Evolutionary conservation across 2,113 vertebrate genomes (phyloP), one percentile per base, ranked within the genome.

Genomic region (Nesogale talazaci): DNA sequence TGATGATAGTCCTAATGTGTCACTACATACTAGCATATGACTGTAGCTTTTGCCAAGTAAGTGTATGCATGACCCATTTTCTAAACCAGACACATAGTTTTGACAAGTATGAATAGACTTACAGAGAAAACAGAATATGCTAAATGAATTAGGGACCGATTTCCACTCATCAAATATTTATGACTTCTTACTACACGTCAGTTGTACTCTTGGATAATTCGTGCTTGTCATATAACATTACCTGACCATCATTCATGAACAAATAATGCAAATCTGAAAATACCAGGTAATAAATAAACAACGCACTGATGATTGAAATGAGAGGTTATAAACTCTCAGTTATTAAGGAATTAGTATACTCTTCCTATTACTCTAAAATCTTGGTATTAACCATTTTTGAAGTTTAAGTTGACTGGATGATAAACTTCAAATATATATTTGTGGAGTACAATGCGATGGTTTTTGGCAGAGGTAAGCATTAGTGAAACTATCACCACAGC

Each of bases 91-190:
- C 9, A 72, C 10, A 83, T 4, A 70, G 40, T 79, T 70, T 78
- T 63, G 16, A 72, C 27, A 94, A 78, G n/a, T 29, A 25, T 42
- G 74, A 42, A 83, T n/a, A 36, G 19, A 91, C 61, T 56, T 83
- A 40, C 34, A 2, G 56, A 76, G 25, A 42, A 75, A 40, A 76
- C 8, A 40, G n/a, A 27, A 74, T 29, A 25, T 29, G 46, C 1
- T 57, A 78, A 78, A 40, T 83, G 11, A 91, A 91, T 42, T 65
- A 72, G 17, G 17, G 34, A 46, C 22, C 69, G 59, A 69, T 76
- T 88, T 77, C 72, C 27, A 83, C 52, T 70, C 46, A 34, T 36
- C 83, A 42, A 85, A 65, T 86, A 86, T 74, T 79, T 57, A 63
- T 22, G 2, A 20, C 74, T 9, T 1, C 57, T 83, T 46, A 57